phyloP scores from a whole-genome alignment of 2,888 invertebrate genomes.

The Ganaspis brasiliensis region DNA sequence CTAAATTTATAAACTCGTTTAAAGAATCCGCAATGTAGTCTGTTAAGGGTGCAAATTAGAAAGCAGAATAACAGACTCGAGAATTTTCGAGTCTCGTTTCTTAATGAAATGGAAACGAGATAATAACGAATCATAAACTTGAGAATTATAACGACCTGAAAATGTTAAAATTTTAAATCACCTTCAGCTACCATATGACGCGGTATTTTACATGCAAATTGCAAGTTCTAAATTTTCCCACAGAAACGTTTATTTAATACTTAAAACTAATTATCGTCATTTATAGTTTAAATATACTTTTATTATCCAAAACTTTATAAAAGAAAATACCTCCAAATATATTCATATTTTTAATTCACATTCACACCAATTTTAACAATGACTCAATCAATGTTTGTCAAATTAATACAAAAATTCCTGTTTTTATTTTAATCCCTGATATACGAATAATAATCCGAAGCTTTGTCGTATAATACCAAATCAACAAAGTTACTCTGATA shows the following conservation, averaged over 20 bases:
- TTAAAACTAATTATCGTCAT: background rate
- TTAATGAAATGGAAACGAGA: conserved; percentile 40
- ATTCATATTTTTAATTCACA: no score
- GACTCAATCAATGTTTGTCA: no score
- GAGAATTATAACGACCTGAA: background rate
- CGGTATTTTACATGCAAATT: conserved; percentile 2
- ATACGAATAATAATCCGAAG: no score
- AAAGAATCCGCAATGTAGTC: background rate
- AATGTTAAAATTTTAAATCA: conserved; percentile 25
- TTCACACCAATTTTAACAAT: no score
- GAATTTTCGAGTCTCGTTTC: background rate
- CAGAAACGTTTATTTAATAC: background rate
- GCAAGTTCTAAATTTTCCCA: background rate
- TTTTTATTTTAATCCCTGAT: no score
- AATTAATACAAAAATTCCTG: no score
- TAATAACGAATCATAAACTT: conserved; percentile 26
- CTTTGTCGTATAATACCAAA: no score
- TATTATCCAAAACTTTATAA: no score
- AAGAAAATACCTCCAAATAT: no score
- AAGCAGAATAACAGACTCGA: background rate
- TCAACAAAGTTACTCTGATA: no score
- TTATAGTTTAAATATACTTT: no score
- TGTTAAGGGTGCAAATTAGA: background rate
- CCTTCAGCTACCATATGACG: background rate
- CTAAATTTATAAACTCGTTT: background rate